A percentile compares a stretch with the other conserved stretches of the same genome.
Evolutionary conservation across 1,140 invertebrate genomes (phyloP).

Genomic region (Platyscapa corneri): DNA sequence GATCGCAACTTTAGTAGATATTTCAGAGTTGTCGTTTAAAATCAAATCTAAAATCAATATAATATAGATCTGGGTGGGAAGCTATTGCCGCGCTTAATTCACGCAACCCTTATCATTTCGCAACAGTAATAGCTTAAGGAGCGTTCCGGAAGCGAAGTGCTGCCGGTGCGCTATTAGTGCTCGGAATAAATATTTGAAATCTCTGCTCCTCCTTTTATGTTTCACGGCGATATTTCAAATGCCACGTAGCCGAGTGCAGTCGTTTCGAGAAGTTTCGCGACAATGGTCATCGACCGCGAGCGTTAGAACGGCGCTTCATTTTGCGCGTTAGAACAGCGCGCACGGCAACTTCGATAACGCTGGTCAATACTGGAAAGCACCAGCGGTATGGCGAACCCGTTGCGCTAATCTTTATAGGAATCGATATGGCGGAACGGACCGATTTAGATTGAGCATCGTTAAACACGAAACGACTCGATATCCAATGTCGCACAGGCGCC

Average conservation of each 20-base stretch:
- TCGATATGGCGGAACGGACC: constrained; percentile 39
- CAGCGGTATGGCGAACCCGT: neutral
- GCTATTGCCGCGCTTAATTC: too few species aligned
- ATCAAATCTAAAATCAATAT: too few species aligned
- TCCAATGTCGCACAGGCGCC: neutral
- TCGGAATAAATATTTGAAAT: neutral
- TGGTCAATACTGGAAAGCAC: neutral
- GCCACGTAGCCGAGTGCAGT: neutral
- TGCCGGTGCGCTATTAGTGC: neutral
- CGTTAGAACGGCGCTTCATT: neutral
- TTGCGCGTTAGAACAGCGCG: too few species aligned
- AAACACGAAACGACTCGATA: constrained; percentile 44
- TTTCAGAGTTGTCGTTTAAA: too few species aligned
- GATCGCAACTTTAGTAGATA: too few species aligned
- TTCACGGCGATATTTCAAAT: neutral
- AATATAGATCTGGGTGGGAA: too few species aligned
- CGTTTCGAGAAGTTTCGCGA: constrained; percentile 12
- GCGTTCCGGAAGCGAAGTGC: too few species aligned
- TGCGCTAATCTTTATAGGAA: constrained; percentile 47
- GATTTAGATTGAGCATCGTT: constrained; percentile 46
- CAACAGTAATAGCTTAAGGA: too few species aligned
- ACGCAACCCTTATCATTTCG: too few species aligned
- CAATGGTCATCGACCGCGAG: neutral
- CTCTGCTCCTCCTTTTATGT: neutral
- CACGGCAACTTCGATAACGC: constrained; percentile 5